Percentiles rank a stretch among this genome's conserved stretches.
Conservation (phyloP, 2,113 vertebrate genomes). For the Neolamprologus hecqui region DNA sequence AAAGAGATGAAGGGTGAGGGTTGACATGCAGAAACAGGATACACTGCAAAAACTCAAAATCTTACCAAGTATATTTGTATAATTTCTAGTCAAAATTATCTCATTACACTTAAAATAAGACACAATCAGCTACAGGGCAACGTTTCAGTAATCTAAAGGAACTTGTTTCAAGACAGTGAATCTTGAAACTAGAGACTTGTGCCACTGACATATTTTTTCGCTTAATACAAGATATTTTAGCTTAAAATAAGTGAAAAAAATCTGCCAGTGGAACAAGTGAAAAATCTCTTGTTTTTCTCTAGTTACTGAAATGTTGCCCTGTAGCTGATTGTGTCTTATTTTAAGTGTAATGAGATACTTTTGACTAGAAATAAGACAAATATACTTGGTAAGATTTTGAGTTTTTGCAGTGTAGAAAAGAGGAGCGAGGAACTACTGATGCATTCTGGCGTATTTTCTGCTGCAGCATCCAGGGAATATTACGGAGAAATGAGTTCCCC, state of each 20-base stretch:
- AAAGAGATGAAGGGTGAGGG: neutral
- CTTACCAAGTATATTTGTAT: neutral
- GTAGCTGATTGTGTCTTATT: neutral
- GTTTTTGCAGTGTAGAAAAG: neutral
- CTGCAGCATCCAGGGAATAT: conserved; percentile 61
- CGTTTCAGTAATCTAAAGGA: accelerated
- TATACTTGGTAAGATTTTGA: neutral
- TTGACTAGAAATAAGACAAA: neutral
- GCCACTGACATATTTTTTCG: accelerated
- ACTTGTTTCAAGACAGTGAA: neutral
- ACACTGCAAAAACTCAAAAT: neutral
- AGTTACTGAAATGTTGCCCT: neutral
- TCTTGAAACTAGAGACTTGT: neutral
- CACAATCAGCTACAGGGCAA: neutral
- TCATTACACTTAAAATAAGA: neutral
- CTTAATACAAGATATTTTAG: neutral
- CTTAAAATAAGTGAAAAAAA: neutral
- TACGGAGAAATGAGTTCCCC: conserved; percentile 7
- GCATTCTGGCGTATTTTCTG: conserved; percentile 60
- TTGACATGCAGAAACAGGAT: neutral
- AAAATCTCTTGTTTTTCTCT: neutral
- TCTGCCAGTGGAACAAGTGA: neutral
- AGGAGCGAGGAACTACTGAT: conserved; percentile 35
- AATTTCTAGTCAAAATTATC: neutral
- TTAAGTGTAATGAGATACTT: neutral